phyloP scores from a whole-genome alignment of 2,113 vertebrate species.

The Perognathus longimembris region DNA sequence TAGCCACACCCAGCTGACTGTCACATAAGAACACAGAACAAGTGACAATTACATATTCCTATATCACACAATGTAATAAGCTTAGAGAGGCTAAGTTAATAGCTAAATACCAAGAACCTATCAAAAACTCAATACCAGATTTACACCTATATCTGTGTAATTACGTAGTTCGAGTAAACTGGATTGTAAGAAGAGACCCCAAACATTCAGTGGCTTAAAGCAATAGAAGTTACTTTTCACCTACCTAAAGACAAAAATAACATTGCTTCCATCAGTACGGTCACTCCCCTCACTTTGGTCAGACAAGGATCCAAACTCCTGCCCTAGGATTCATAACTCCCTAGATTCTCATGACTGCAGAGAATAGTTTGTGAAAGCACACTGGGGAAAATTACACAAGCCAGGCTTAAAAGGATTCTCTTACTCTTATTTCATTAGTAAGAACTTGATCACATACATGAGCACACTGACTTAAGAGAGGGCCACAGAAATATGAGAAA shows the following conservation, averaged over 20 bases:
- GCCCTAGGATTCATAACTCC: background rate
- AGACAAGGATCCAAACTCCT: background rate
- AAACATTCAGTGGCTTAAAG: background rate
- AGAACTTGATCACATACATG: background rate
- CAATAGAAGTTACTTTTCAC: background rate
- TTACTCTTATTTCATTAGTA: background rate
- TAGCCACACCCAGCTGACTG: background rate
- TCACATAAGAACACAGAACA: too few relatives aligned
- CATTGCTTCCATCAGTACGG: background rate
- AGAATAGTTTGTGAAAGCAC: background rate
- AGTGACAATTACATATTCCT: background rate
- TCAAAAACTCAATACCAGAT: constrained; percentile 33
- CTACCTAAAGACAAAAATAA: background rate
- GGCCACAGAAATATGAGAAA: background rate
- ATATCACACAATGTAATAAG: background rate
- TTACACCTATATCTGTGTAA: background rate
- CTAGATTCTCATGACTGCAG: background rate
- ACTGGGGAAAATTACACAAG: background rate
- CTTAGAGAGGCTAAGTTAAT: background rate
- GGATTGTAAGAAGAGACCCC: background rate
- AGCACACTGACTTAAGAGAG: background rate
- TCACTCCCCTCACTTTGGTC: background rate
- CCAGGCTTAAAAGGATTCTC: background rate
- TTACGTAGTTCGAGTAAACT: background rate
- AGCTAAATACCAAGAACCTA: background rate